Base-by-base conservation (phyloP, 2,888 invertebrate species). In the Heliconius erato region DNA sequence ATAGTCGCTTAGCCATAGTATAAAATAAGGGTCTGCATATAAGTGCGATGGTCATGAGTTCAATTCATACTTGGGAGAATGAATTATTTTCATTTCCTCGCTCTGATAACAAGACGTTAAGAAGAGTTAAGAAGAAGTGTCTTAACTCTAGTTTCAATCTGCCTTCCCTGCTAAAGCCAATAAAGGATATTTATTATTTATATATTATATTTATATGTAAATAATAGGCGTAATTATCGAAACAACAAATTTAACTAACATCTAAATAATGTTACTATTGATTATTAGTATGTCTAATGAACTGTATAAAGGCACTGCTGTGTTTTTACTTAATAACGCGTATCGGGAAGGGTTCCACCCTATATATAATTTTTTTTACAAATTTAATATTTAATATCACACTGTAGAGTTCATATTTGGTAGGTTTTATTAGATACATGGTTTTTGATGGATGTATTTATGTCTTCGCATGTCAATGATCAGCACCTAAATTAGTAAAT, bases 301-400 rank as follows among this genome's bases (percentile, higher is more conserved):
- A 84, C 85, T 85, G 79, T 74, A 71, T 80, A 83, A 82, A 69
- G 82, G 83, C 82, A 84, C 84, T 82, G 83, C 80, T 84, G 68
- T 82, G 81, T 85, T 86, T 84, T 84, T 85, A 84, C 81, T 79
- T 82, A 85, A 86, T 85, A 79, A 83, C 76, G 84, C 84, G 79
- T 83, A 67, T 80, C 84, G 69, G 67, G 82, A 83, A 85, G 85
- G 85, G 85, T 84, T 84, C 76, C 74, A 82, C 85, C 83, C 83
- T 83, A 77, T n/a, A 19, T 59, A 44, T 28, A 14, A 0, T 28
- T 12, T 32, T 35, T 54, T 54, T 81, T 49, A 74, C 49, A n/a
- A 84, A 74, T 80, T 16, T 71, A 28, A 23, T 28, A 44, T 80
- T 80, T 74, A 67, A 14, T 63, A 7, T 35, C 35, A 16, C 9